Evolutionary conservation across 2,797 vertebrate genomes (phyloP).

Genomic region (Coilia nasus): DNA sequence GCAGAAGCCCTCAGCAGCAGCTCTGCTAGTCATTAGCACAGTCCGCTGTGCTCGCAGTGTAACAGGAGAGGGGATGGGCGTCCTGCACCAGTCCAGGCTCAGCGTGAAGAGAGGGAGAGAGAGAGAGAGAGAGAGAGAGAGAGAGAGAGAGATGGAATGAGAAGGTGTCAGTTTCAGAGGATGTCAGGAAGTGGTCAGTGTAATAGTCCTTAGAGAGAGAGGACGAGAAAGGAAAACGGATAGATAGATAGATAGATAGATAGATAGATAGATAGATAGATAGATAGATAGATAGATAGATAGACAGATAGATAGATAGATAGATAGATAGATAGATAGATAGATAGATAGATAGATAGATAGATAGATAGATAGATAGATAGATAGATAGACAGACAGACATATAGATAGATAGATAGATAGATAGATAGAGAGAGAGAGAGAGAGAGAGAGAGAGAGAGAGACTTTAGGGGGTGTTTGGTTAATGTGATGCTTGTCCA

Average conservation of each 20-base stretch:
- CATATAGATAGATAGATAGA: no score
- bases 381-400: no score
- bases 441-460: neutral
- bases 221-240: neutral
- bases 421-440: neutral
- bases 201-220: neutral
- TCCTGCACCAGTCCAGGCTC: neutral
- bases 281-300: neutral
- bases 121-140: neutral
- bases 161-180: no score
- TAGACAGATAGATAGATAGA: neutral
- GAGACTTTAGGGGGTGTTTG: no score
- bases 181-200: no score
- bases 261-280: neutral
- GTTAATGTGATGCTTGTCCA: no score
- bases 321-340: no score
- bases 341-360: neutral
- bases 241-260: neutral
- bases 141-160: no score
- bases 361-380: neutral
- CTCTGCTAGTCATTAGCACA: conserved; percentile 36
- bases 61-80: neutral
- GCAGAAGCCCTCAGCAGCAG: neutral
- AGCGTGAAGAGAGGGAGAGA: neutral
- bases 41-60: conserved; percentile 19